Conservation (phyloP, 1,140 invertebrate genomes). For the Neodiprion virginianus region DNA sequence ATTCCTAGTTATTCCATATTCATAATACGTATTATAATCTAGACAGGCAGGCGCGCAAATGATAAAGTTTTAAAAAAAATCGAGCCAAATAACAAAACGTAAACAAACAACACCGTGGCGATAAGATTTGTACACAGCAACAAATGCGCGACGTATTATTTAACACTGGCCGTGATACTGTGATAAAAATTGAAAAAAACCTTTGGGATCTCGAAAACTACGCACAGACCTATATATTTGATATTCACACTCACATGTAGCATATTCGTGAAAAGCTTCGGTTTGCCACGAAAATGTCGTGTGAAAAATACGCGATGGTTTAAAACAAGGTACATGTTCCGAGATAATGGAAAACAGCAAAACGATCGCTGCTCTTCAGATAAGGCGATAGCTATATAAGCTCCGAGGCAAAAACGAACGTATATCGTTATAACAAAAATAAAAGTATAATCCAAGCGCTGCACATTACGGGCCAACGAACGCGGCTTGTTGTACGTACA, state of each 20-base stretch:
- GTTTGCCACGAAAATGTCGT: too few relatives aligned
- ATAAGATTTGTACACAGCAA: neutral
- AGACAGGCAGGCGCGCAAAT: neutral
- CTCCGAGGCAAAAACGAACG: too few relatives aligned
- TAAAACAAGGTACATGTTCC: neutral
- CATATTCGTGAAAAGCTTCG: too few relatives aligned
- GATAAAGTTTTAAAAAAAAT: neutral
- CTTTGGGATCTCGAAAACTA: neutral
- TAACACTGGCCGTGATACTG: neutral
- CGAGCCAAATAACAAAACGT: neutral
- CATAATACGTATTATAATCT: neutral
- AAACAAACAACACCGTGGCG: neutral
- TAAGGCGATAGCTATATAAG: neutral
- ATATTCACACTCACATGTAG: too few relatives aligned
- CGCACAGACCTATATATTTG: too few relatives aligned
- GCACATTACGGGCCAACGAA: too few relatives aligned
- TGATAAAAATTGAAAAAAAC: neutral
- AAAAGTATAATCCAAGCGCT: too few relatives aligned
- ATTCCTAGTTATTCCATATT: slow-evolving; percentile 5
- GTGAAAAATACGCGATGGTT: too few relatives aligned
- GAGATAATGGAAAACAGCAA: neutral
- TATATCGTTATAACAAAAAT: too few relatives aligned
- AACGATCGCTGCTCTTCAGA: neutral
- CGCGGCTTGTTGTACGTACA: too few relatives aligned
- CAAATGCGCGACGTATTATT: neutral